A percentile compares a stretch with the other conserved stretches of the same genome.
Conservation (phyloP, 2,888 invertebrate genomes). For the Archips crataeganus region DNA sequence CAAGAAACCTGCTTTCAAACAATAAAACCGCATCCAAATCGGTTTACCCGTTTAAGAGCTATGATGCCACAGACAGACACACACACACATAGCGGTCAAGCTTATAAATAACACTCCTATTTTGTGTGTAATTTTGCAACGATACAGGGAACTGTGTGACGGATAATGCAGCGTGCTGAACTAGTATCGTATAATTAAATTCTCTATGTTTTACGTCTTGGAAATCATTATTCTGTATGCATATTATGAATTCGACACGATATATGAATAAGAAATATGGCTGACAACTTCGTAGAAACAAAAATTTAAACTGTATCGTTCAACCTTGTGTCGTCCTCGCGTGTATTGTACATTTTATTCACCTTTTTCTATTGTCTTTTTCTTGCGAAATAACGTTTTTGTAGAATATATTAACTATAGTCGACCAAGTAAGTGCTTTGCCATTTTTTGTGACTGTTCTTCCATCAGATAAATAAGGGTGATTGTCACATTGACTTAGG, state of each 20-base stretch:
- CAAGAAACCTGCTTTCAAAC: too few relatives aligned
- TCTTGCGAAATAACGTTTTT: background rate
- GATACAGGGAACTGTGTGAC: too few relatives aligned
- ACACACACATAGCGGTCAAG: too few relatives aligned
- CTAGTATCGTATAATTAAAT: background rate
- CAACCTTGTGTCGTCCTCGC: background rate
- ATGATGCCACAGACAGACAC: too few relatives aligned
- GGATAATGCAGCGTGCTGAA: background rate
- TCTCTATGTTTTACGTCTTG: background rate
- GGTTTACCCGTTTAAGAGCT: too few relatives aligned
- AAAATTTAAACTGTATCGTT: background rate
- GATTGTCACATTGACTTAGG: too few relatives aligned
- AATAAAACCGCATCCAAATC: too few relatives aligned
- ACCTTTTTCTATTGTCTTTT: background rate
- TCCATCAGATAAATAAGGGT: too few relatives aligned
- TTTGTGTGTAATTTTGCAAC: too few relatives aligned
- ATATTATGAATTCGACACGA: conserved; percentile 1
- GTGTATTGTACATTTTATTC: conserved; percentile 8
- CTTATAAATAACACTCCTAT: too few relatives aligned
- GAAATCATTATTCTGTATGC: background rate
- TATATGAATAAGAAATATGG: conserved; percentile 4
- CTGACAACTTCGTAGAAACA: background rate
- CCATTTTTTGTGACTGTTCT: too few relatives aligned
- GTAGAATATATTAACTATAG: background rate
- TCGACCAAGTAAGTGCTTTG: too few relatives aligned